Evolutionary conservation across 2,888 invertebrate genomes (phyloP), one percentile per base, ranked within the genome.

Genomic region (Polydrusus pterygomalis): DNA sequence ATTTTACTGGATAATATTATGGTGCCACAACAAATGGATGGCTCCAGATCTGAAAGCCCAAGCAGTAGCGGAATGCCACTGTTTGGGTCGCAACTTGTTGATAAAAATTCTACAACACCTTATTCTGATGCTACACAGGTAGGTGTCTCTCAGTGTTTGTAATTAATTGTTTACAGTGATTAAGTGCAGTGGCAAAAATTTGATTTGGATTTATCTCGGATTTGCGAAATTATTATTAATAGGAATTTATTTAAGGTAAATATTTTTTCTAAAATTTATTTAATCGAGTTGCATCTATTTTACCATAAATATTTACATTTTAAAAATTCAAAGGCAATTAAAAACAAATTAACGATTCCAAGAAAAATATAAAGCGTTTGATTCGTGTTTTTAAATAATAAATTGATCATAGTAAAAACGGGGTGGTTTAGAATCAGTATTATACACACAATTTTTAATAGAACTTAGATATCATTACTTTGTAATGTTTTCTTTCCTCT

Each of bases 81-180:
- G 86, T 97, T 97, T 89, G 97, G 97, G 83, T 97, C 97, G 74
- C 94, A 96, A 88, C 91, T 94, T 84, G 94, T 98, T 88, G 94
- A 95, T 90, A 94, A 95, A 89, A 94, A 95, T 88, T 97, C 97
- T 40, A 91, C 93, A 70, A 98, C 98, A 77, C 98, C 98, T 77
- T 99, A 99, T 90, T 96, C 97, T 86, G 98, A 99, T 91, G 98
- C 98, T 79, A 99, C 98, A 84, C 95, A 96, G 95, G 96, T 96
- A 90, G 93, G 92, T 89, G 79, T 62, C 72, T 72, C 11, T 43
- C 43, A 38, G 54, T 73, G 67, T 60, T 47, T n/a, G n/a, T n/a
- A n/a, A n/a, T n/a, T n/a, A n/a, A 34, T 62, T 60, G 38, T 69
- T 49, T 8, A 17, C 3, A 71, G 68, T 49, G 45, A 58, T 34